A percentile compares a stretch with the other conserved stretches of the same genome.
Evolutionary conservation across 2,113 vertebrate genomes (phyloP).

Genomic region (Odocoileus virginianus): DNA sequence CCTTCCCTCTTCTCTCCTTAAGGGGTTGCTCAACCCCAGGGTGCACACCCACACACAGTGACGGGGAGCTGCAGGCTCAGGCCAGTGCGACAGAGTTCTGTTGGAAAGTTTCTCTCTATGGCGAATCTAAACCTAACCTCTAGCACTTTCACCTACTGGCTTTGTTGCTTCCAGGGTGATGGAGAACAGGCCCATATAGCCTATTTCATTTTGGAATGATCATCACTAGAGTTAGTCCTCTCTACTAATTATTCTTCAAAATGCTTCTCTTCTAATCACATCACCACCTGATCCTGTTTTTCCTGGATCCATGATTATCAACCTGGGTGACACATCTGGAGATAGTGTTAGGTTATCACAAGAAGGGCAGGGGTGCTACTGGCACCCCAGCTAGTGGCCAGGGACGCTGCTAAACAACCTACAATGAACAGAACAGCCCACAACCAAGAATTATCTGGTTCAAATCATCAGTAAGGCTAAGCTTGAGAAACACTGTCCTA

Average conservation of each 20-base stretch:
- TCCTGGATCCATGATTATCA: not conserved
- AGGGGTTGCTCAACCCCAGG: not conserved
- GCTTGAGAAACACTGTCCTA: not conserved
- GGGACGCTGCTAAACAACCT: not conserved
- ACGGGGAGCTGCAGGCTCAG: not conserved
- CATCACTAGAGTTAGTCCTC: not conserved
- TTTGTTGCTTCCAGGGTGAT: not conserved
- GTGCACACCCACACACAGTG: fast-evolving
- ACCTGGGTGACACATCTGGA: not conserved
- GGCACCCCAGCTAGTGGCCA: not conserved
- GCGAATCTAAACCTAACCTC: not conserved
- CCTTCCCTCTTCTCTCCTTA: not conserved
- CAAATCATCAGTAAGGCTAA: not conserved
- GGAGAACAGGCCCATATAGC: not conserved
- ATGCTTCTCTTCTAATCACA: not conserved
- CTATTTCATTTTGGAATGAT: not conserved
- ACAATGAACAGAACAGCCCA: not conserved
- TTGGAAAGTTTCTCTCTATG: not conserved
- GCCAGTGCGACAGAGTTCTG: not conserved
- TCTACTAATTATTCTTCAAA: not conserved
- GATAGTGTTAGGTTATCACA: not conserved
- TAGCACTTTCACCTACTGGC: not conserved
- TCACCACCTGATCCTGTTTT: not conserved
- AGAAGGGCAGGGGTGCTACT: not conserved
- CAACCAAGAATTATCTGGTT: not conserved